phyloP scores from a whole-genome alignment of 2,888 invertebrate genomes.

The Physocephala rufipes region DNA sequence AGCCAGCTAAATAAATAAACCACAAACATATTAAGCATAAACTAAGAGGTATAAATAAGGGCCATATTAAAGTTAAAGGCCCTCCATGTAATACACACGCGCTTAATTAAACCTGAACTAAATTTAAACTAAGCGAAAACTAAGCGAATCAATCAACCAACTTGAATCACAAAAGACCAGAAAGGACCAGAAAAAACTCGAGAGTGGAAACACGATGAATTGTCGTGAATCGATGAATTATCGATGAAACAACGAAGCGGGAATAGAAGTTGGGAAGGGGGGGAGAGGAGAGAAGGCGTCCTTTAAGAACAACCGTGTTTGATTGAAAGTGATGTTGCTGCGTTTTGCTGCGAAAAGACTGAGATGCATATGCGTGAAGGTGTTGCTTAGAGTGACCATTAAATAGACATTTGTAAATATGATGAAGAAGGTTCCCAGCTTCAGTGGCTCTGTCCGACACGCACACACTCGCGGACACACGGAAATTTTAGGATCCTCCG shows the following conservation, averaged over 20 bases:
- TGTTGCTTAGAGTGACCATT: conserved; percentile 37
- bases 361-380: conserved; percentile 47
- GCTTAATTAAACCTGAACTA: too few relatives aligned
- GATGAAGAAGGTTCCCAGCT: neutral
- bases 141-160: conserved; percentile 21
- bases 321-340: neutral
- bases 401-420: conserved; percentile 26
- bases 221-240: too few relatives aligned
- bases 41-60: too few relatives aligned
- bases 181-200: too few relatives aligned
- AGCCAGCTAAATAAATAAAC: conserved; percentile 24
- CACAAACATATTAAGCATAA: conserved; percentile 41
- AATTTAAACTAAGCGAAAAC: too few relatives aligned
- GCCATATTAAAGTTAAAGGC: too few relatives aligned
- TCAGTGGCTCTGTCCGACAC: neutral
- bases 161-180: neutral
- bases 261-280: neutral
- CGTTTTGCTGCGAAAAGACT: conserved; percentile 47
- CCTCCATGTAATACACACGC: too few relatives aligned
- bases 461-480: neutral
- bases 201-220: too few relatives aligned
- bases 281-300: neutral
- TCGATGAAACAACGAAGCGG: too few relatives aligned
- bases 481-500: too few relatives aligned
- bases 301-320: neutral